phyloP scores from a whole-genome alignment of 2,888 invertebrate genomes.

The Oxyteleia sp. region DNA sequence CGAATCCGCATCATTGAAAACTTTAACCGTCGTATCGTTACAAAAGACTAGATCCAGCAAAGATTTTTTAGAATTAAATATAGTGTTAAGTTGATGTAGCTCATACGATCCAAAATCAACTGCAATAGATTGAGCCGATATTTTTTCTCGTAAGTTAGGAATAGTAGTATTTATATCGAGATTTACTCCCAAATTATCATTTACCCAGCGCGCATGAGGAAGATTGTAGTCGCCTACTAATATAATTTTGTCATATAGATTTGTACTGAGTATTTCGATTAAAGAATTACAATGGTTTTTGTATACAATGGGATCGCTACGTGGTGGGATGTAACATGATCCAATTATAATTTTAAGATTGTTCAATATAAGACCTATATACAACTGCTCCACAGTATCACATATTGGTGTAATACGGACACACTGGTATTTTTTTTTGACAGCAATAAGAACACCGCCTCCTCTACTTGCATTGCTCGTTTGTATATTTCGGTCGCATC shows the following conservation, averaged over 20 bases:
- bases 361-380: neutral
- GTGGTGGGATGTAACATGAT: neutral
- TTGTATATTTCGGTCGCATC: constrained; percentile 1
- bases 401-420: neutral
- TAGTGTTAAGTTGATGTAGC: neutral
- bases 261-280: neutral
- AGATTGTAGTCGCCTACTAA: neutral
- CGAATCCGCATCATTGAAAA: neutral
- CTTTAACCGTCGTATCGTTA: neutral
- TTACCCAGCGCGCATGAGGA: neutral
- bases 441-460: neutral
- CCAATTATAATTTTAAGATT: neutral
- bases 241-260: neutral
- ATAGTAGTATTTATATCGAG: neutral
- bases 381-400: neutral
- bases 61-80: neutral
- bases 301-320: neutral
- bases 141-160: neutral
- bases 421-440: neutral
- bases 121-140: neutral
- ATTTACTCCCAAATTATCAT: neutral
- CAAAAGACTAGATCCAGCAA: neutral
- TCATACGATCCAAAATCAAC: neutral
- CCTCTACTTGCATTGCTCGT: neutral
- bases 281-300: neutral